Evolutionary conservation across 1,140 invertebrate genomes (phyloP).

Genomic region (Asbolus verrucosus): DNA sequence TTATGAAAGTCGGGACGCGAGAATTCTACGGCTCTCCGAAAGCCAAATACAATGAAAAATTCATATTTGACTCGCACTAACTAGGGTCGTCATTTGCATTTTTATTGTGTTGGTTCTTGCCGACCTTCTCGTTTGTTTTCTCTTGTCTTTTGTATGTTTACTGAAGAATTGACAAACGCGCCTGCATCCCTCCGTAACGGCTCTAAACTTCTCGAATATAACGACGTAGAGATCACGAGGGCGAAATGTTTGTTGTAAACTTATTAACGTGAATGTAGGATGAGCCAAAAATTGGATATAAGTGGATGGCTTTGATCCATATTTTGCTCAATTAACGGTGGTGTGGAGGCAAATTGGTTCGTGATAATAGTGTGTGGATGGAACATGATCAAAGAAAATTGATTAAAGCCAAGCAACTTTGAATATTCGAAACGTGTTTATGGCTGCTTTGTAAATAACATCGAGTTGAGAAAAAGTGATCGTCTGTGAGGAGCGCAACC

Average conservation of each 20-base stretch:
- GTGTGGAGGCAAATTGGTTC: slow-evolving; percentile 39
- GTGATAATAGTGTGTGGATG: slow-evolving; percentile 38
- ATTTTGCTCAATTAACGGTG: slow-evolving; percentile 39
- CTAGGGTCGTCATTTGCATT: slow-evolving; percentile 53
- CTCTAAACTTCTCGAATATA: not conserved
- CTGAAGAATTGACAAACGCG: slow-evolving; percentile 48
- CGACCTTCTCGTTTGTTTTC: slow-evolving; percentile 48
- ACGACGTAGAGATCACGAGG: not conserved
- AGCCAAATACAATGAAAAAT: slow-evolving; percentile 53
- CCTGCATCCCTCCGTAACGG: slow-evolving; percentile 2
- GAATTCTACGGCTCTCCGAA: slow-evolving; percentile 39
- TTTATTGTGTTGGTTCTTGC: slow-evolving; percentile 51
- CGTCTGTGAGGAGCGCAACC: not conserved
- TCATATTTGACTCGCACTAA: slow-evolving; percentile 52
- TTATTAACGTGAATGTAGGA: not conserved
- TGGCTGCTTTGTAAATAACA: slow-evolving; percentile 38
- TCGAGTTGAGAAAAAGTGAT: slow-evolving; percentile 1
- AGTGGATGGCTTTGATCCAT: slow-evolving; percentile 29
- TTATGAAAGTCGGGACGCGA: slow-evolving; percentile 30
- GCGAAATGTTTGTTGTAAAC: not conserved
- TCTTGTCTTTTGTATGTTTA: slow-evolving; percentile 50
- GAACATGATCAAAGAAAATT: slow-evolving; percentile 41
- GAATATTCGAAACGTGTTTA: slow-evolving; percentile 35
- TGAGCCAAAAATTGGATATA: slow-evolving; percentile 25
- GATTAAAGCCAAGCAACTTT: slow-evolving; percentile 40